Evolutionary conservation across 2,113 vertebrate species (phyloP).

Genomic region (Eurypyga helias): DNA sequence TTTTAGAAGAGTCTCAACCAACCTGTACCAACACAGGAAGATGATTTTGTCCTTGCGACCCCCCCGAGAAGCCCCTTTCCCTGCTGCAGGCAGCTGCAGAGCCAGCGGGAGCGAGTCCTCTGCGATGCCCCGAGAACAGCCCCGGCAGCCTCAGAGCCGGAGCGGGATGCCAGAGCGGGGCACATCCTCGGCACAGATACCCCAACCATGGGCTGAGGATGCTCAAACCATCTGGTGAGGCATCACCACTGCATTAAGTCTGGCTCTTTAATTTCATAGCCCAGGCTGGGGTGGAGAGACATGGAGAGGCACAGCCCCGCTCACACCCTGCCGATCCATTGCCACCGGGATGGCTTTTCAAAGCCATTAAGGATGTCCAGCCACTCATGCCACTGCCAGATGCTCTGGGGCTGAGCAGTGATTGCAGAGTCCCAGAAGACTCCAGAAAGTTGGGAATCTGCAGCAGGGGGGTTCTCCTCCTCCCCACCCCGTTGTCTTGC

Average conservation of each 20-base stretch:
- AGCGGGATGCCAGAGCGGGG: accelerated
- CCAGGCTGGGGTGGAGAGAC: accelerated
- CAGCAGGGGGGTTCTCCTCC: not conserved
- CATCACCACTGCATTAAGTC: not conserved
- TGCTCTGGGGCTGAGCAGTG: accelerated
- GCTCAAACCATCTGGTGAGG: not conserved
- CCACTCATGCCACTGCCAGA: accelerated
- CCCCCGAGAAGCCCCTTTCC: not conserved
- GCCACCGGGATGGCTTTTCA: not conserved
- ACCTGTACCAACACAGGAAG: not conserved
- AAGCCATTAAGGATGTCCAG: not conserved
- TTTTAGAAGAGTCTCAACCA: not conserved
- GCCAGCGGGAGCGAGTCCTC: no score
- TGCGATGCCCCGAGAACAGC: accelerated
- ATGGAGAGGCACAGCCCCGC: accelerated
- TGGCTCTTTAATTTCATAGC: not conserved
- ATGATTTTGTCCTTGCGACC: accelerated
- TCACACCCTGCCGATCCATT: not conserved
- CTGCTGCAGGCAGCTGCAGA: no score
- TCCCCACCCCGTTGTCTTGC: accelerated
- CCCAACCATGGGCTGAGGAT: accelerated
- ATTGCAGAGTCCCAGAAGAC: not conserved
- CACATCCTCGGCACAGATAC: accelerated
- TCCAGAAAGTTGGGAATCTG: not conserved
- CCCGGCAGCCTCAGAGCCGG: not conserved